Percentiles rank a stretch among this genome's conserved stretches.
These are phyloP conservation scores for Myoxocephalus aenaeus DNA, from an alignment of 2,797 vertebrate species.

Conservation along the genomic window DNA sequence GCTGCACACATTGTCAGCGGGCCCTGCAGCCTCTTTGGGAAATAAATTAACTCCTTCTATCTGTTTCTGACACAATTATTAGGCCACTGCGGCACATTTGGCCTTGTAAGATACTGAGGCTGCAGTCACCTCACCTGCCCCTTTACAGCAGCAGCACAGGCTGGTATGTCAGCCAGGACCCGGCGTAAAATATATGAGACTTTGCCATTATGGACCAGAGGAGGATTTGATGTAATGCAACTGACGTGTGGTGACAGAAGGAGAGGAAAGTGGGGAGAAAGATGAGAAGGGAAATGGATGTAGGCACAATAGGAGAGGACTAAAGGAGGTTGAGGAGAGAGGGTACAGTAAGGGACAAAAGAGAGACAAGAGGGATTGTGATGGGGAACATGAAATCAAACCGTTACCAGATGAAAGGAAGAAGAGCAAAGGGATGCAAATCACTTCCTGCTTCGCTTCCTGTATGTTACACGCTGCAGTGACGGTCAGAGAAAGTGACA, in stretches of 20 bases:
- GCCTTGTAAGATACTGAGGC: slow-evolving; percentile 34
- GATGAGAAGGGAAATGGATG: not conserved
- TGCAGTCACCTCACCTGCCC: slow-evolving; percentile 34
- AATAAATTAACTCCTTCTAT: slow-evolving; percentile 24
- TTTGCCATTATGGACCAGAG: not conserved
- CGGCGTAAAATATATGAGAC: not conserved
- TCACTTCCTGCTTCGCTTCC: not conserved
- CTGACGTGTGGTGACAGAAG: not conserved
- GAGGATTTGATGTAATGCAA: slow-evolving; percentile 17
- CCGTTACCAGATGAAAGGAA: not conserved
- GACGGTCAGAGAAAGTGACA: slow-evolving; percentile 45
- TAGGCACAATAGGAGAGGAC: not conserved
- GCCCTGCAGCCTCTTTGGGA: slow-evolving; percentile 10
- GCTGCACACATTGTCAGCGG: not conserved
- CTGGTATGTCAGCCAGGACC: not conserved
- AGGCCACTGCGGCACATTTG: slow-evolving; percentile 67
- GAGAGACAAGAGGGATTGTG: not conserved
- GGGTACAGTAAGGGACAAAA: not conserved
- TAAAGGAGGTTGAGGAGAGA: not conserved
- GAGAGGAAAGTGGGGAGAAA: not conserved
- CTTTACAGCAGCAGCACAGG: slow-evolving; percentile 15
- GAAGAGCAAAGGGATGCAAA: slow-evolving; percentile 8
- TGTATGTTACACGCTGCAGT: slow-evolving; percentile 11
- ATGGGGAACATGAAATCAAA: slow-evolving; percentile 2
- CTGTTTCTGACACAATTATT: slow-evolving; percentile 46